Evolutionary conservation across 2,113 vertebrate genomes (phyloP), one percentile per base, ranked within the genome.

Genomic region (Smithornis capensis): DNA sequence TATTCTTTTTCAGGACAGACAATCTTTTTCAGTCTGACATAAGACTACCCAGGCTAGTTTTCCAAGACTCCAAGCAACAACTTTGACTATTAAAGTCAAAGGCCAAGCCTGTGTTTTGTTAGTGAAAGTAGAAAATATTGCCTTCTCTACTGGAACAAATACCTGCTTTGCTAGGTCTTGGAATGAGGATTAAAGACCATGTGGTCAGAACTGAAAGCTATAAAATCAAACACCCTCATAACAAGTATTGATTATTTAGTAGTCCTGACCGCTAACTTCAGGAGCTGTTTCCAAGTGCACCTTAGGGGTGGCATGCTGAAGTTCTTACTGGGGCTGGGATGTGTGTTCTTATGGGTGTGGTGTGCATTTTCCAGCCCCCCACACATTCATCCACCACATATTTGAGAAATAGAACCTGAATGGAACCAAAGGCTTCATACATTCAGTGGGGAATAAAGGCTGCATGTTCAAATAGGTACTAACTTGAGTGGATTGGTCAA

Each of bases 401-500:
- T 42, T 35, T 77, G 44, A 77, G 47, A 83, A 80, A 80, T 0
- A 55, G 50, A 83, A 56, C 12, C 40, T 45, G 71, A 90, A 62
- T 2, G 45, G 16, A 80, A 87, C 53, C 24, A 67, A 91, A 94
- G 24, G 28, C 44, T 77, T 40, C 1, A 4, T 38, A 47, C 63
- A 88, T 37, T 83, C 90, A 44, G 18, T 33, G 47, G 52, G 83
- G 62, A 92, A 73, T 82, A 94, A 94, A 96, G 52, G 31, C 56
- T 77, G 27, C 60, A 35, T 63, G 45, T 86, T 96, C 82, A 87
- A 95, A 89, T 35, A 87, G 47, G 27, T n/a, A 65, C 40, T 92
- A 91, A 86, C 83, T 52, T 90, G 27, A 45, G 45, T 83, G 59
- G 71, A 50, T 74, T 92, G 88, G 89, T 77, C 90, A 94, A 91